Base-by-base conservation (phyloP, 2,888 invertebrate genomes). In the Hermaeophaga mercurialis region DNA sequence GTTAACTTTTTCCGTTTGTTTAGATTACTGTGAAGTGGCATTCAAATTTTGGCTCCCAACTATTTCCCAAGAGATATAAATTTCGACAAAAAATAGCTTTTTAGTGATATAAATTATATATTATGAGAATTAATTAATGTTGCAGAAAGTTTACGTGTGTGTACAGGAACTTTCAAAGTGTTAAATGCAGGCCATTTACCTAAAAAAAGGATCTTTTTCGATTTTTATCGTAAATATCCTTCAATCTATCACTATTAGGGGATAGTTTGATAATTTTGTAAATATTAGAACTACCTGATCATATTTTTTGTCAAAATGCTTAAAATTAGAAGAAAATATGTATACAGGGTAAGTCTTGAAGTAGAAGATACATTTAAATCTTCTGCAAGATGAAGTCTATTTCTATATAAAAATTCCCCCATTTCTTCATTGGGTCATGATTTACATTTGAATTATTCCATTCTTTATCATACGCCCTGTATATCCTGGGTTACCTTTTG, bases 81-180 rank as follows among this genome's bases (percentile, higher is more conserved):
- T 63, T 65, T 61, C 63, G 61, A 50, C 64, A 54, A 63, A 63
- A 64, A 56, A 63, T 72, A 70, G 72, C 72, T 72, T 72, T 70
- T 70, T 70, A 71, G 70, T 70, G 66, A 71, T 70, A 68, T 65
- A 64, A 67, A 68, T 65, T 65, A 66, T 68, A 66, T 66, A 65
- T 58, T 62, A 68, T 64, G 64, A 65, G 63, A 64, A 66, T 68
- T 66, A 62, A 68, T 68, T 69, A 71, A 71, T 70, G 71, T 70
- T 71, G 69, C 70, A 68, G 61, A 66, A 67, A 62, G 59, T 52
- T 62, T 64, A 65, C 66, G n/a, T n/a, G 59, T 65, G 65, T 68
- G 63, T 68, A 64, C 63, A 64, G 66, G 63, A 65, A 65, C 60
- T 66, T 66, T 63, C 58, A 48, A n/a, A 63, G 61, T 65, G 60